A percentile compares a stretch with the other conserved stretches of the same genome.
Conservation (phyloP, 2,888 invertebrate species). For the Morinoia aosen region DNA sequence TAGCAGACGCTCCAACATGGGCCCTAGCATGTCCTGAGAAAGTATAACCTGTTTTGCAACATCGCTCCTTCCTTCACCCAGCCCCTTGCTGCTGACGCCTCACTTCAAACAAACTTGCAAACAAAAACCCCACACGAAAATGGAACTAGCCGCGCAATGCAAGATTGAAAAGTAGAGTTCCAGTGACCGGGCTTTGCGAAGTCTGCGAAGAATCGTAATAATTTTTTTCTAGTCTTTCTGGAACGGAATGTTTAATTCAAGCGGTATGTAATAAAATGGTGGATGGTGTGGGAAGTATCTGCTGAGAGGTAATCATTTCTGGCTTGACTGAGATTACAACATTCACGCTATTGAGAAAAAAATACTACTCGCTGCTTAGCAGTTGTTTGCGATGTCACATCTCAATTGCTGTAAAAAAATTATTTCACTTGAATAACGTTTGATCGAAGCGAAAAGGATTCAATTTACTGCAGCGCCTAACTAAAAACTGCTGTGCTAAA, state of each 20-base stretch:
- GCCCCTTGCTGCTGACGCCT: slow-evolving; percentile 38
- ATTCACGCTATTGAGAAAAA: background rate
- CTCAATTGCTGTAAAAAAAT: background rate
- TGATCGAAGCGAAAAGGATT: background rate
- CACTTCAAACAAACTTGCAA: slow-evolving; percentile 32
- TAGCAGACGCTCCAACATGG: background rate
- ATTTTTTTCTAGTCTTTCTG: background rate
- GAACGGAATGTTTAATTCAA: too few species aligned
- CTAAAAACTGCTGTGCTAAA: background rate
- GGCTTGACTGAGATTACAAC: background rate
- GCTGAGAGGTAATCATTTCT: background rate
- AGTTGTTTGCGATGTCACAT: background rate
- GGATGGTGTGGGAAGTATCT: background rate
- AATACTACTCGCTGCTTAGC: background rate
- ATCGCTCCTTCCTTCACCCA: slow-evolving; percentile 19
- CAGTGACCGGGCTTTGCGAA: background rate
- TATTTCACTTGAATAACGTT: background rate
- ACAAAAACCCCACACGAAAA: background rate
- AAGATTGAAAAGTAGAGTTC: background rate
- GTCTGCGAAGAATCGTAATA: background rate
- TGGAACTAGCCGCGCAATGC: background rate
- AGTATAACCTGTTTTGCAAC: slow-evolving; percentile 47
- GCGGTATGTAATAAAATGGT: background rate
- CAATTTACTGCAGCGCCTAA: background rate
- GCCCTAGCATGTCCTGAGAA: slow-evolving; percentile 19